Conservation (phyloP, 2,797 vertebrate genomes). For the Scolopax rusticola region DNA sequence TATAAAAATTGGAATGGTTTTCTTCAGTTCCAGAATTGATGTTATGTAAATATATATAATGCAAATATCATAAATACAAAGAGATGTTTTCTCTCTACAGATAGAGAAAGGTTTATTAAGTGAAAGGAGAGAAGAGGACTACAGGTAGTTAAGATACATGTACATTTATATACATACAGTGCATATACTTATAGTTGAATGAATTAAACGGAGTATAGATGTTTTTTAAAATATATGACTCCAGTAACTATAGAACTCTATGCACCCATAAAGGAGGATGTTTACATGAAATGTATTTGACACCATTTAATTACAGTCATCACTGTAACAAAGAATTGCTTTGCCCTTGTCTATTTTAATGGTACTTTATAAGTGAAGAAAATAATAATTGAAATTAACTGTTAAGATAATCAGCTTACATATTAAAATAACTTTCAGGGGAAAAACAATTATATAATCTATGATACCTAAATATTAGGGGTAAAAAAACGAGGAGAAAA, state of each 20-base stretch:
- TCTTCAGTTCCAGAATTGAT: not conserved
- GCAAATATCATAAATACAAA: not conserved
- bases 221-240: not conserved
- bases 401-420: not conserved
- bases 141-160: not conserved
- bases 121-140: not conserved
- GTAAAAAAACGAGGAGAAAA: not conserved
- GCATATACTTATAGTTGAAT: not conserved
- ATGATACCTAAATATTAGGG: not conserved
- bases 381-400: not conserved
- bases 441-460: not conserved
- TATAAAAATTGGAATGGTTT: not conserved
- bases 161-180: not conserved
- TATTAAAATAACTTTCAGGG: not conserved
- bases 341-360: not conserved
- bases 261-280: not conserved
- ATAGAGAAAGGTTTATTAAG: not conserved
- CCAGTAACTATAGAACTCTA: not conserved
- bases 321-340: not conserved
- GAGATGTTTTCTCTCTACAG: not conserved
- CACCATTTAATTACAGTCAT: not conserved
- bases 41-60: not conserved
- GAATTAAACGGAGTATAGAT: not conserved
- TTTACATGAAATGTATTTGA: not conserved
- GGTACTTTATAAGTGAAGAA: not conserved